Percentiles rank a stretch among this genome's conserved stretches.
Evolutionary conservation across 2,888 invertebrate species (phyloP).

Genomic region (Argyresthia goedartella): DNA sequence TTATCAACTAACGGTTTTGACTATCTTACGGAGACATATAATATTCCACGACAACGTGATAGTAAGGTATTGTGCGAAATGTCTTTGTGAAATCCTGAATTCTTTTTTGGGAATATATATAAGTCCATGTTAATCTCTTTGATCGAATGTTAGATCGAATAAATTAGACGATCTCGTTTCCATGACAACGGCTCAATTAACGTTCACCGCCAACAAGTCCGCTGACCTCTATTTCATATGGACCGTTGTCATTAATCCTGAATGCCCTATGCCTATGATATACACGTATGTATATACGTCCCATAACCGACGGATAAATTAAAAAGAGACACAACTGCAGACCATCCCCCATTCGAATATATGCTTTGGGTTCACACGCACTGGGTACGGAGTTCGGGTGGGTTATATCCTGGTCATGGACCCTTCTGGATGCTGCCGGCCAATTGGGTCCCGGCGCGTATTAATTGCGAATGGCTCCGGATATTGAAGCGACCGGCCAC

Average conservation of each 20-base stretch:
- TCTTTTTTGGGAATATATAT: no score
- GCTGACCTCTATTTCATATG: conserved; percentile 48
- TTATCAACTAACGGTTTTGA: no score
- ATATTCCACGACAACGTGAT: no score
- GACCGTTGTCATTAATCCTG: conserved; percentile 54
- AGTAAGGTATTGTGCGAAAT: no score
- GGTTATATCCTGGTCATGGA: conserved; percentile 16
- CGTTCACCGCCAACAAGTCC: conserved; percentile 41
- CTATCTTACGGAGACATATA: no score
- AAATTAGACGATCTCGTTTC: background rate
- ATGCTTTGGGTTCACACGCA: conserved; percentile 16
- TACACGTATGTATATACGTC: conserved; percentile 35
- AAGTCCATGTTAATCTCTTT: no score
- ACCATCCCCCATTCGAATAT: conserved; percentile 7
- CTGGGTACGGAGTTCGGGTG: conserved; percentile 30
- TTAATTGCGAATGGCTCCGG: conserved; percentile 41
- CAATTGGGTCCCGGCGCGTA: conserved; percentile 40
- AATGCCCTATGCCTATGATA: conserved; percentile 37
- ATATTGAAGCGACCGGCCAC: conserved; percentile 24
- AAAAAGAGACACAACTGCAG: no score
- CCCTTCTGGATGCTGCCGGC: conserved; percentile 18
- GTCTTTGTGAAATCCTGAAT: no score
- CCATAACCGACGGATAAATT: conserved; percentile 27
- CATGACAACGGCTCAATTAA: conserved; percentile 49
- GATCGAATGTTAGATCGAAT: no score